phyloP scores from a whole-genome alignment of 2,797 vertebrate genomes.

The Gambelia wislizenii region DNA sequence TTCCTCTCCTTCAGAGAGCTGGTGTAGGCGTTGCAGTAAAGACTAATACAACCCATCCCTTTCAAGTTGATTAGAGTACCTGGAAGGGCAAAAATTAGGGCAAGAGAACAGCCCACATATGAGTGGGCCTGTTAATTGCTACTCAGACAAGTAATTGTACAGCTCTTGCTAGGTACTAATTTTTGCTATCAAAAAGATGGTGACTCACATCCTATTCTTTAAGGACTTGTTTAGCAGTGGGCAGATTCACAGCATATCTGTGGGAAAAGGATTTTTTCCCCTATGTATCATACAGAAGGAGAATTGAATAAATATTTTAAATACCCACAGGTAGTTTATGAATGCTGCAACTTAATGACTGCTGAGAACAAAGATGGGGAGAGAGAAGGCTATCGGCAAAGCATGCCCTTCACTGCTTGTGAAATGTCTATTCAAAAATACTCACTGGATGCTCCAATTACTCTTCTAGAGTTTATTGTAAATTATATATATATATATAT shows the following conservation, averaged over 20 bases:
- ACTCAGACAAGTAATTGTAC: conserved; percentile 41
- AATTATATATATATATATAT: background rate
- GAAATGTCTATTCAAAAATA: conserved; percentile 48
- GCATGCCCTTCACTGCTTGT: conserved; percentile 39
- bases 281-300: conserved; percentile 43
- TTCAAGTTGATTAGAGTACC: conserved; percentile 23
- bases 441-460: conserved; percentile 31
- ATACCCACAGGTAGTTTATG: conserved; percentile 52
- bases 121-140: conserved; percentile 47
- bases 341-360: conserved; percentile 43
- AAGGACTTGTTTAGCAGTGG: conserved; percentile 47
- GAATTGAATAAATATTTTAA: conserved; percentile 66
- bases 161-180: conserved; percentile 35
- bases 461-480: conserved; percentile 24
- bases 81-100: conserved; percentile 32
- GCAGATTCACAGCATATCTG: conserved; percentile 34
- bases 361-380: conserved; percentile 44
- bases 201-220: conserved; percentile 38
- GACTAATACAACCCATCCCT: conserved; percentile 7
- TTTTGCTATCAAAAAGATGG: conserved; percentile 33
- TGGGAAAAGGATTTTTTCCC: background rate
- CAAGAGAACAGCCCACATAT: conserved; percentile 54
- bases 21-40: background rate
- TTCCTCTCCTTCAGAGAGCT: conserved; percentile 14
- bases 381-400: conserved; percentile 31